Evolutionary conservation across 2,113 vertebrate genomes (phyloP).

Genomic region (Otolemur garnettii): DNA sequence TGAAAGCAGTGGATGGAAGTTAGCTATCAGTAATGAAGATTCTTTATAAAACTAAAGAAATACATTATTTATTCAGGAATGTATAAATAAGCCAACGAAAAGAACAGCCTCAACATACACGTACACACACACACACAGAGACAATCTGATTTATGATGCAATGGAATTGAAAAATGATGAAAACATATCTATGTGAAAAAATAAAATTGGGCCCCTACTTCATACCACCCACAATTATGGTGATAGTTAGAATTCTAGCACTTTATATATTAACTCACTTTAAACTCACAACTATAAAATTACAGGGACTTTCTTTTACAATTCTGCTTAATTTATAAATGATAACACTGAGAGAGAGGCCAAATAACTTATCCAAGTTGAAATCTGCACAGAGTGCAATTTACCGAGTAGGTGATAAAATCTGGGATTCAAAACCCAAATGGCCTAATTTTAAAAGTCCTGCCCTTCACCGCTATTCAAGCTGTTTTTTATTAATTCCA

Average conservation of each 20-base stretch:
- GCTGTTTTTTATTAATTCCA: neutral
- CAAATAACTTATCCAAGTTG: neutral
- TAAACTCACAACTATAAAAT: neutral
- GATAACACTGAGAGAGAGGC: neutral
- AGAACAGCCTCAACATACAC: neutral
- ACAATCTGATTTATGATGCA: neutral
- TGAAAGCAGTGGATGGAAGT: neutral
- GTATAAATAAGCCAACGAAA: neutral
- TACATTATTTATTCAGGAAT: neutral
- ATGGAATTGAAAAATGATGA: neutral
- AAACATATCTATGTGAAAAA: neutral
- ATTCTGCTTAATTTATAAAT: neutral
- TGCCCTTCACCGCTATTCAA: neutral
- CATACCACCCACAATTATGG: neutral
- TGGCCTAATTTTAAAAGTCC: neutral
- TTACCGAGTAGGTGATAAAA: neutral
- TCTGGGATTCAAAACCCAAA: neutral
- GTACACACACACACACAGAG: neutral
- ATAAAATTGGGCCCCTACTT: neutral
- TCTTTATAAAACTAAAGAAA: constrained; percentile 17
- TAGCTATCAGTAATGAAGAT: neutral
- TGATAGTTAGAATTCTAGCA: neutral
- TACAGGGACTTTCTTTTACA: neutral
- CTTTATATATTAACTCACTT: constrained; percentile 26
- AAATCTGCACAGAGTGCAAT: neutral